Evolutionary conservation across 2,888 invertebrate genomes (phyloP).

Genomic region (Hyalella azteca): DNA sequence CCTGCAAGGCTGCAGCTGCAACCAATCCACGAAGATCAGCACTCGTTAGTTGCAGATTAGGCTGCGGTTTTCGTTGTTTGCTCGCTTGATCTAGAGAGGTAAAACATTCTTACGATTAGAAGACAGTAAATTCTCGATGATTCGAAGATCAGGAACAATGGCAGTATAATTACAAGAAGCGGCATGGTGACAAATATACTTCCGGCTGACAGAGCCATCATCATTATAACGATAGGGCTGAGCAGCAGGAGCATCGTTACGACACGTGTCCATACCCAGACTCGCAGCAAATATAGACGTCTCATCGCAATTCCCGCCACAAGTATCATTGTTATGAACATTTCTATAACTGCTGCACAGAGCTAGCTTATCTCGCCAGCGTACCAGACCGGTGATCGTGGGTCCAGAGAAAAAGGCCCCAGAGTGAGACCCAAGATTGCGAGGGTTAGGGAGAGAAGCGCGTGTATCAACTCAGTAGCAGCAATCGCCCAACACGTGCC

Average conservation of each 20-base stretch:
- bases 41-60: neutral
- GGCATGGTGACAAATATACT: slow-evolving; percentile 19
- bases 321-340: neutral
- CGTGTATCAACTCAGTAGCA: neutral
- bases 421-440: neutral
- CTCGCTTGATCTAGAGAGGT: neutral
- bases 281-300: neutral
- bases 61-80: neutral
- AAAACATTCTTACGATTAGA: slow-evolving; percentile 7
- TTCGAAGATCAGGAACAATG: slow-evolving; percentile 9
- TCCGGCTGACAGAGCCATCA: slow-evolving; percentile 27
- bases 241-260: slow-evolving; percentile 15
- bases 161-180: slow-evolving; percentile 5
- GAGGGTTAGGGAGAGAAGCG: neutral
- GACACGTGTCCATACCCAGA: slow-evolving; percentile 6
- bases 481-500: slow-evolving; percentile 20
- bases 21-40: slow-evolving; percentile 26
- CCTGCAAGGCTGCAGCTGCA: no score
- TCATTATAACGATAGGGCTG: neutral
- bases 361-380: neutral
- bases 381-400: neutral
- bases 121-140: slow-evolving; percentile 10
- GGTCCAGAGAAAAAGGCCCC: slow-evolving; percentile 23
- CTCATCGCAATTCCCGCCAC: neutral
- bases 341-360: neutral